Percentiles rank a stretch among this genome's conserved stretches.
Evolutionary conservation across 1,140 invertebrate species (phyloP).

Genomic region (Pseudachorutes palmiensis): DNA sequence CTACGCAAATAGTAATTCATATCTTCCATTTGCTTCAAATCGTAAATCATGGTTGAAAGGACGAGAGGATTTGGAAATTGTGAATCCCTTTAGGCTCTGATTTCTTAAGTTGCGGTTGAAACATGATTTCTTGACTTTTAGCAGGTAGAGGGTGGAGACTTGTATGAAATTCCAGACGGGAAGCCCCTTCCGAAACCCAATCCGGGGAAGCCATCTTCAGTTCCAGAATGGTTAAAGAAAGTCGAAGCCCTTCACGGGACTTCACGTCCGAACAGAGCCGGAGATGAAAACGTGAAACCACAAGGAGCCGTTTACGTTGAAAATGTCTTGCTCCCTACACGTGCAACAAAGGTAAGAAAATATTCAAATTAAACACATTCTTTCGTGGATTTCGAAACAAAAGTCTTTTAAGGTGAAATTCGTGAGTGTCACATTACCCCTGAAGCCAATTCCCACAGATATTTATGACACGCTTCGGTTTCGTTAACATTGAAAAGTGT

Average conservation of each 20-base stretch:
- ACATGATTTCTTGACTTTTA: conserved; percentile 3
- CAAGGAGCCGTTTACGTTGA: conserved; percentile 36
- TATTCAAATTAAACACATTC: neutral
- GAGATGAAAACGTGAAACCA: conserved; percentile 35
- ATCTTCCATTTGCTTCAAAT: too few relatives aligned
- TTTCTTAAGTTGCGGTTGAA: too few relatives aligned
- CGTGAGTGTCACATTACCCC: too few relatives aligned
- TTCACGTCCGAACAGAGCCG: neutral
- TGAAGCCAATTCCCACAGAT: too few relatives aligned
- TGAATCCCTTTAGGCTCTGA: too few relatives aligned
- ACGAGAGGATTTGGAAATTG: too few relatives aligned
- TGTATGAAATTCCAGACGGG: conserved; percentile 38
- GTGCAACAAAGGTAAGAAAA: conserved; percentile 35
- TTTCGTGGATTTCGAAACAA: too few relatives aligned
- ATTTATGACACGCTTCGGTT: too few relatives aligned
- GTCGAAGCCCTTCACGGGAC: conserved; percentile 4
- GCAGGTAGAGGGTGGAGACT: conserved; percentile 29
- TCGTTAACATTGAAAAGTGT: too few relatives aligned
- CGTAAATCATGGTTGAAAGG: too few relatives aligned
- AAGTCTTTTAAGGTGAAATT: too few relatives aligned
- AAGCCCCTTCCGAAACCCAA: conserved; percentile 34
- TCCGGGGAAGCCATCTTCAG: conserved; percentile 1
- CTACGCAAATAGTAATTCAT: too few relatives aligned
- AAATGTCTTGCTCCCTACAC: conserved; percentile 36
- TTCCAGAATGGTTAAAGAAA: conserved; percentile 34